These are phyloP conservation scores for Orthosia cruda DNA, from an alignment of 2,888 invertebrate genomes.

Conservation along the genomic window DNA sequence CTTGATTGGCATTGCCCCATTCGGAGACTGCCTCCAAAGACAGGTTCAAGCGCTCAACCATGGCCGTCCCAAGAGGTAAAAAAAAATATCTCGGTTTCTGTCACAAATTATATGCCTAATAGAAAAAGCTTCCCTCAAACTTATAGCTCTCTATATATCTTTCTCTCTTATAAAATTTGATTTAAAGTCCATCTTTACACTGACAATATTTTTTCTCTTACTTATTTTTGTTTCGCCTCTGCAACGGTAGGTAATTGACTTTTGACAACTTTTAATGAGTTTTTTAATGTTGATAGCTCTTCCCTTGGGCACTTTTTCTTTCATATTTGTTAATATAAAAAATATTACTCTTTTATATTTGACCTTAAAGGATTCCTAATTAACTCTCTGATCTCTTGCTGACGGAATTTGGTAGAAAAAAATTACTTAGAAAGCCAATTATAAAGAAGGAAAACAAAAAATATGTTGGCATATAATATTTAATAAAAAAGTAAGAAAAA, in stretches of 20 bases:
- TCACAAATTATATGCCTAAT: no score
- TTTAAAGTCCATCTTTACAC: slow-evolving; percentile 31
- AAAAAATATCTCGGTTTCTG: no score
- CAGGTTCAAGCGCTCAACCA: no score
- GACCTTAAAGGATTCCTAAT: slow-evolving; percentile 3
- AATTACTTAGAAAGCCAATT: not conserved
- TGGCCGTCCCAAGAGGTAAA: no score
- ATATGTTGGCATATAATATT: no score
- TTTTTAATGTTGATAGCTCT: slow-evolving; percentile 65
- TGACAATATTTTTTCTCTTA: slow-evolving; percentile 48
- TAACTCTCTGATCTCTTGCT: not conserved
- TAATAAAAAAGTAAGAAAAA: no score
- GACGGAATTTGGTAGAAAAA: not conserved
- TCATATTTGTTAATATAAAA: slow-evolving; percentile 20
- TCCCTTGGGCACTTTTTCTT: slow-evolving; percentile 43
- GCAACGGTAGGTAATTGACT: slow-evolving; percentile 74
- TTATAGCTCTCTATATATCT: not conserved
- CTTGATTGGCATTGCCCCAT: no score
- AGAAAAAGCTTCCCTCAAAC: not conserved
- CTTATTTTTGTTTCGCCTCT: slow-evolving; percentile 68
- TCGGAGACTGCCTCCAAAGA: no score
- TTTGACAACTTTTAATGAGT: slow-evolving; percentile 79
- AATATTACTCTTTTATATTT: slow-evolving; percentile 13
- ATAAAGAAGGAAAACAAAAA: no score
- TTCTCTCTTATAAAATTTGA: not conserved